Evolutionary conservation across 2,888 invertebrate genomes (phyloP), one percentile per base, ranked within the genome.

Genomic region (Oxystoma pomonae): DNA sequence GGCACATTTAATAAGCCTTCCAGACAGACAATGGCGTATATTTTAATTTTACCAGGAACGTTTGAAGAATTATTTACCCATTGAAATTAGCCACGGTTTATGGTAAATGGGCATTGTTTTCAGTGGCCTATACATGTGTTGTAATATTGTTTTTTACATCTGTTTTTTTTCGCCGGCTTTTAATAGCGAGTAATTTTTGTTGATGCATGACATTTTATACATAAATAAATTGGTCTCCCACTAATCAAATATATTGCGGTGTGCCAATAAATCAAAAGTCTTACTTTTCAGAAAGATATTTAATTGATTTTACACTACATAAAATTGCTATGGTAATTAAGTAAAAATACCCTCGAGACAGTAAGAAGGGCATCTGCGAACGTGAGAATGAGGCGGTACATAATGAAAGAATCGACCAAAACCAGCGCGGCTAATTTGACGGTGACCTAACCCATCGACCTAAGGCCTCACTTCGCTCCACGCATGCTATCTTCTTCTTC

Each of bases 371-470:
- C 35, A 12, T 35, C 35, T 17, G 55, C 53, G 58, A 64, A 66
- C 70, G 71, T 70, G 70, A 70, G 71, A 70, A 71, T 64, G 60
- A 57, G 60, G 60, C 64, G 62, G 67, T 56, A 67, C 64, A 67
- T 70, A 68, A 67, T 65, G 68, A 62, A 65, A 67, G 65, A 62
- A 67, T 68, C 57, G 69, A 68, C 60, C 60, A 58, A 57, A 61
- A 55, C 63, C 63, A 63, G 64, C 57, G 65, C 64, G 72, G 35
- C 35, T 69, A 73, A 74, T 74, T 73, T 71, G 72, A 68, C 66
- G 72, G 69, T 75, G 75, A 76, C 76, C 76, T 74, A 69, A 67
- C 65, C 72, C 71, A 74, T 74, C 75, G 75, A 76, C 74, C 74
- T 70, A 76, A 72, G 72, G 74, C 70, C 65, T 50, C 50, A 9